These are phyloP conservation scores for Lepus timidus DNA, from an alignment of 2,113 vertebrate species.

Conservation along the genomic window DNA sequence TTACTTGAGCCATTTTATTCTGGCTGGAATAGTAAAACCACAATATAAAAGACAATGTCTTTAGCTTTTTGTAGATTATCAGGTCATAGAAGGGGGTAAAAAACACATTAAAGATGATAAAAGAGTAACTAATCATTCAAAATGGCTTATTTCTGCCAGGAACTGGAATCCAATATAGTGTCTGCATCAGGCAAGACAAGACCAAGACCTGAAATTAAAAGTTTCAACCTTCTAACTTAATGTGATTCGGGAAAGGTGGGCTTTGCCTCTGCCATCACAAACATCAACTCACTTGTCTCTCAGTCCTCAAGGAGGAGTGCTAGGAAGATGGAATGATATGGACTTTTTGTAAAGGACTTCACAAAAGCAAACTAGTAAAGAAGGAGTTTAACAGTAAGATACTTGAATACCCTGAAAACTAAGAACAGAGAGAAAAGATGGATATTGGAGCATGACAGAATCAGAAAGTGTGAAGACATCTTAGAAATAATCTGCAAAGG, in stretches of 20 bases:
- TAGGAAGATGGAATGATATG: background rate
- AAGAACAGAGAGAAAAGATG: background rate
- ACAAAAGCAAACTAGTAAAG: conserved; percentile 4
- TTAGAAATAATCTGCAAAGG: background rate
- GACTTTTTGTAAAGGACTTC: background rate
- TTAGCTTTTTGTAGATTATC: background rate
- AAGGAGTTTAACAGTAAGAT: background rate
- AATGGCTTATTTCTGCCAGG: background rate
- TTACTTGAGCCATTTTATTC: background rate
- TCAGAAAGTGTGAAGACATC: background rate
- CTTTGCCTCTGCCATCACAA: background rate
- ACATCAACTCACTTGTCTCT: background rate
- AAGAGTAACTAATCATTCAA: background rate
- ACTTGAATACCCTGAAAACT: background rate
- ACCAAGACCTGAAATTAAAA: background rate
- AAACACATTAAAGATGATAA: background rate
- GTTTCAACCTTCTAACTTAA: background rate
- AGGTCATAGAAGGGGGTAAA: background rate
- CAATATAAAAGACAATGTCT: background rate
- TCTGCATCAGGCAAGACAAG: background rate
- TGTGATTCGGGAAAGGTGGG: background rate
- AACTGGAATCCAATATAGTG: background rate
- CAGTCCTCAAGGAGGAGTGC: background rate
- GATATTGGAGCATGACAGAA: background rate
- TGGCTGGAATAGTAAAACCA: background rate